A percentile compares a stretch with the other conserved stretches of the same genome.
phyloP scores from a whole-genome alignment of 2,888 invertebrate genomes.

The Oxystoma pomonae region DNA sequence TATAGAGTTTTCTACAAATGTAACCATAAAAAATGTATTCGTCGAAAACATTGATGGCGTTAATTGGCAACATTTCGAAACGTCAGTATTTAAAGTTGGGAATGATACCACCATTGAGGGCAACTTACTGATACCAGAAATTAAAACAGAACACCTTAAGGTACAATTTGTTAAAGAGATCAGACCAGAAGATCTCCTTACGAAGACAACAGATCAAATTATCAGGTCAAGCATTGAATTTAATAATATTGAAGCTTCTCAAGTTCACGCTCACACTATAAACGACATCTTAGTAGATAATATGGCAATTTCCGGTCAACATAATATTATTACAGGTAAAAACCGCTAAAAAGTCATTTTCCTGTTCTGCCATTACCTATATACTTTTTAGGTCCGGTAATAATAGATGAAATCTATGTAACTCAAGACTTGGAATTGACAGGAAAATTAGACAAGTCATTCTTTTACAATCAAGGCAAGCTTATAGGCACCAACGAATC shows the following conservation, averaged over 20 bases:
- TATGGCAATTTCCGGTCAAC: slow-evolving; percentile 28
- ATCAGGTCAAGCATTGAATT: slow-evolving; percentile 36
- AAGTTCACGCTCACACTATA: slow-evolving; percentile 30
- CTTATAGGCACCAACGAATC: slow-evolving; percentile 36
- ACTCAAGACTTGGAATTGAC: slow-evolving; percentile 31
- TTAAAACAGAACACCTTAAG: slow-evolving; percentile 28
- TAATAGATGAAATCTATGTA: slow-evolving; percentile 33
- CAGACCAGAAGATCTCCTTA: slow-evolving; percentile 30
- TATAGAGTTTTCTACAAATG: slow-evolving; percentile 25
- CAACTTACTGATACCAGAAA: slow-evolving; percentile 29
- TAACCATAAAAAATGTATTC: slow-evolving; percentile 35
- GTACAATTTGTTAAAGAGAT: slow-evolving; percentile 12
- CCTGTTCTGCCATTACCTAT: too few relatives aligned
- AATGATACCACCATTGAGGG: slow-evolving; percentile 28
- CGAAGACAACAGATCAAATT: slow-evolving; percentile 39
- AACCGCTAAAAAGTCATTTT: too few relatives aligned
- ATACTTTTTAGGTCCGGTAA: slow-evolving; percentile 34
- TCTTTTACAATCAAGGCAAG: slow-evolving; percentile 28
- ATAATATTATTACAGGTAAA: slow-evolving; percentile 28
- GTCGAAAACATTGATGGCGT: slow-evolving; percentile 39
- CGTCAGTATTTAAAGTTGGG: slow-evolving; percentile 37
- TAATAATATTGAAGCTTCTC: slow-evolving; percentile 28
- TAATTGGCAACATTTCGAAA: slow-evolving; percentile 37
- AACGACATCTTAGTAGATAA: slow-evolving; percentile 35
- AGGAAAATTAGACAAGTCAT: slow-evolving; percentile 26